phyloP scores from a whole-genome alignment of 2,888 invertebrate species.

The Tinea trinotella region DNA sequence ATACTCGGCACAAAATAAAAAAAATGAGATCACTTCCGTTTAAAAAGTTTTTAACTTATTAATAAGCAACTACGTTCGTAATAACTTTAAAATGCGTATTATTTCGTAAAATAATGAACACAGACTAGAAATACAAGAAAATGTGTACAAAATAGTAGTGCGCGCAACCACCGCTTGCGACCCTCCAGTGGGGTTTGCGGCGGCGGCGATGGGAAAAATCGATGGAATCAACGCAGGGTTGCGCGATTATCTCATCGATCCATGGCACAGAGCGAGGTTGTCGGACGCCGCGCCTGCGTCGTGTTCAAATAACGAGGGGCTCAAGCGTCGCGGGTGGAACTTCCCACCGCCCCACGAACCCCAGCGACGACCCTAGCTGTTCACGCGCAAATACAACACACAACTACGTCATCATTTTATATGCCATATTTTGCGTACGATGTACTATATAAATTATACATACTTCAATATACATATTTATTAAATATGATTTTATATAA shows the following conservation, averaged over 20 bases:
- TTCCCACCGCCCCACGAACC: slow-evolving; percentile 7
- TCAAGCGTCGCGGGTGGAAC: slow-evolving; percentile 12
- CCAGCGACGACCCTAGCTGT: slow-evolving; percentile 1
- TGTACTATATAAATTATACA: no score
- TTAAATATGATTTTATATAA: no score
- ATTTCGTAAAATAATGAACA: no score
- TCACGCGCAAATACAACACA: slow-evolving; percentile 4
- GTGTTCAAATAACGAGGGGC: slow-evolving; percentile 25
- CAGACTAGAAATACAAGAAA: slow-evolving; percentile 14
- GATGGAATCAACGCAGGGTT: slow-evolving; percentile 80
- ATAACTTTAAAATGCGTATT: no score
- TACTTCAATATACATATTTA: no score
- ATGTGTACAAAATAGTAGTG: slow-evolving; percentile 23
- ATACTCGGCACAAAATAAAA: no score
- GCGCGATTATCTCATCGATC: slow-evolving; percentile 86
- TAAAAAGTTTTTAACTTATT: no score
- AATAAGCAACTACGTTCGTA: no score
- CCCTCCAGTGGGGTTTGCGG: slow-evolving; percentile 62
- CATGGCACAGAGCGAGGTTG: slow-evolving; percentile 44
- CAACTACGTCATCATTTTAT: no score
- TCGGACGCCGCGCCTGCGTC: slow-evolving; percentile 40
- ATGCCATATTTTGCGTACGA: no score
- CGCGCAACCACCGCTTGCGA: slow-evolving; percentile 70
- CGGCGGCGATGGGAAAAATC: slow-evolving; percentile 79
- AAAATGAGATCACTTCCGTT: no score